Conservation (phyloP, 2,888 invertebrate species). For the Drosophila villosipedis region DNA sequence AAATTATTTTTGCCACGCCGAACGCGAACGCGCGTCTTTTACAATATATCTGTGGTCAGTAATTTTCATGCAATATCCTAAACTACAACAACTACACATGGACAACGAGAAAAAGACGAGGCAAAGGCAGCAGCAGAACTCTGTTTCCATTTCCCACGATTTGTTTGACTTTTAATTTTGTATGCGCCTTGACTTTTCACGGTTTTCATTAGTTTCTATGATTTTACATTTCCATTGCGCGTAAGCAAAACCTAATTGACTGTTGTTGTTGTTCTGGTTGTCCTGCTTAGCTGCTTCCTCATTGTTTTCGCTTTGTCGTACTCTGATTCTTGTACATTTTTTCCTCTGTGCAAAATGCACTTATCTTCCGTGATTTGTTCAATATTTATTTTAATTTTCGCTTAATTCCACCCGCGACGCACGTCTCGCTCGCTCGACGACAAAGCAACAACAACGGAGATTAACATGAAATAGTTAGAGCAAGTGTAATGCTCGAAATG, state of each 20-base stretch:
- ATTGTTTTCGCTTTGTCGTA: constrained; percentile 17
- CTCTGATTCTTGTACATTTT: constrained; percentile 23
- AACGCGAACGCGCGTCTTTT: constrained; percentile 49
- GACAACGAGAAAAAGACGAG: constrained; percentile 15
- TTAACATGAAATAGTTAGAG: constrained; percentile 15
- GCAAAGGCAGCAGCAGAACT: constrained; percentile 24
- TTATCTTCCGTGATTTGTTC: constrained; percentile 35
- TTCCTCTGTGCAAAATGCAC: constrained; percentile 38
- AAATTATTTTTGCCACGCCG: constrained; percentile 49
- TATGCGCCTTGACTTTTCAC: constrained; percentile 33
- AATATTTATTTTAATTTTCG: constrained; percentile 29
- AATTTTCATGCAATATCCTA: constrained; percentile 62
- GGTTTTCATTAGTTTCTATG: constrained; percentile 41
- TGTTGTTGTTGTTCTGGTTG: constrained; percentile 3
- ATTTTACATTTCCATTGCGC: constrained; percentile 37
- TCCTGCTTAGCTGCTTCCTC: constrained; percentile 8
- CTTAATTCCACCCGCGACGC: constrained; percentile 46
- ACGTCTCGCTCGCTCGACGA: constrained; percentile 45
- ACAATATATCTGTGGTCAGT: constrained; percentile 46
- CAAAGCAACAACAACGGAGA: constrained; percentile 49
- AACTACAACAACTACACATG: constrained; percentile 36
- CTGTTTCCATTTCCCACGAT: constrained; percentile 63
- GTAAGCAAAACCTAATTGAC: constrained; percentile 39
- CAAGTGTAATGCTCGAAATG: constrained; percentile 33
- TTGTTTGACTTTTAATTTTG: constrained; percentile 26